Evolutionary conservation across 2,113 vertebrate species (phyloP), one percentile per base, ranked within the genome.

Genomic region (Emydura subglobosa): DNA sequence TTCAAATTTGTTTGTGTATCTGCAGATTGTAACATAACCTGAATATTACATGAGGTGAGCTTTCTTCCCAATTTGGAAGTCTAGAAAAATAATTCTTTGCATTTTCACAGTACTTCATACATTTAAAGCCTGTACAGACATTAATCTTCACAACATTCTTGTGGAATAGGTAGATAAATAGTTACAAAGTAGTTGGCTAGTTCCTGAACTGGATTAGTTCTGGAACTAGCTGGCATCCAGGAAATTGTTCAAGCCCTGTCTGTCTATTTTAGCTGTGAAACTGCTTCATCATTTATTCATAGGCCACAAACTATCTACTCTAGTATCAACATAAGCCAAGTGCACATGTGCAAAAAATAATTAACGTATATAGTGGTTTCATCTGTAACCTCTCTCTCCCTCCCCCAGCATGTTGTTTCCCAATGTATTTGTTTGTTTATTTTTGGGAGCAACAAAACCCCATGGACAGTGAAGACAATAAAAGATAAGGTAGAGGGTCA

Each of bases 251-350:
- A 84, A 85, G 53, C 7, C 1, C 17, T 22, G 42, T 0, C 11
- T 59, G 51, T 53, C 51, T 53, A 55, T 47, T 57, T 10, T 19
- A 27, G 54, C 53, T 6, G 24, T 51, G 83, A 89, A 93, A 93
- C 17, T 82, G 91, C 95, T 80, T 94, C 91, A 96, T 94, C 95
- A 79, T 76, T 83, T 91, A 14, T 42, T 79, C 83, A 68, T 0
- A 83, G 89, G 91, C 85, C 94, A 25, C 22, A 34, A 42, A 42
- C 39, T 7, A 19, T 24, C 34, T 54, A 47, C 47, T 8, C 8
- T 47, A 61, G 29, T 31, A 61, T 11, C 22, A 72, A 25, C 39
- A 39, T 24, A 74, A 42, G 53, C 81, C 34, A n/a, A 49, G 5
- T 8, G 7, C 14, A 13, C 21, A 4, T 27, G 7, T 10, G 10